phyloP scores from a whole-genome alignment of 1,140 invertebrate genomes.

The Drosophila jambulina region DNA sequence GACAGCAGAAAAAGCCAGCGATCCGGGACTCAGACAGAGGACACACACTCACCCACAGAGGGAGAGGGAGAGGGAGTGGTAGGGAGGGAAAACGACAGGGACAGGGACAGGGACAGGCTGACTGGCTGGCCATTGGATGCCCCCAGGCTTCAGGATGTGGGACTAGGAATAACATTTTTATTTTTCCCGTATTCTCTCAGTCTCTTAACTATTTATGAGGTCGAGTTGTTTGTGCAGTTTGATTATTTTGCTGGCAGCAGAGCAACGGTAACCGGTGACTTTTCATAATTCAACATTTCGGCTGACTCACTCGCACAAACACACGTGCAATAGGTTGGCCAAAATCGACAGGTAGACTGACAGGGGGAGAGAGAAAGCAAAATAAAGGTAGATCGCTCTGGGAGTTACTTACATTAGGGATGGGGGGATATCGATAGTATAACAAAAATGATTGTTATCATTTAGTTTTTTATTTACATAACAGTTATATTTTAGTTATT shows the following conservation, averaged over 20 bases:
- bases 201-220: slow-evolving; percentile 69
- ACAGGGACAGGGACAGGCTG: not conserved
- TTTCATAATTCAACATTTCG: slow-evolving; percentile 57
- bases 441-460: not conserved
- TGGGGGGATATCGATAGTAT: not conserved
- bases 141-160: slow-evolving; percentile 36
- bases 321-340: not conserved
- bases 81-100: not conserved
- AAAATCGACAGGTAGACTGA: not conserved
- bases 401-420: not conserved
- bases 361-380: not conserved
- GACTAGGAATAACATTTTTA: slow-evolving; percentile 31
- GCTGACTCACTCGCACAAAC: slow-evolving; percentile 16
- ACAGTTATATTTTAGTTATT: not conserved
- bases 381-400: slow-evolving; percentile 8
- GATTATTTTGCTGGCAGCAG: slow-evolving; percentile 53
- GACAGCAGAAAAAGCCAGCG: slow-evolving; percentile 11
- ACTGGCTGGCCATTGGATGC: slow-evolving; percentile 19
- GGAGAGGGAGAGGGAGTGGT: no score
- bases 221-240: slow-evolving; percentile 67
- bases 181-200: slow-evolving; percentile 33
- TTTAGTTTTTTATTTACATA: not conserved
- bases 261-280: slow-evolving; percentile 39
- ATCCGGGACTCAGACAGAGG: slow-evolving; percentile 17
- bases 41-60: slow-evolving; percentile 24